phyloP scores from a whole-genome alignment of 2,113 vertebrate species.

The Corapipo altera region DNA sequence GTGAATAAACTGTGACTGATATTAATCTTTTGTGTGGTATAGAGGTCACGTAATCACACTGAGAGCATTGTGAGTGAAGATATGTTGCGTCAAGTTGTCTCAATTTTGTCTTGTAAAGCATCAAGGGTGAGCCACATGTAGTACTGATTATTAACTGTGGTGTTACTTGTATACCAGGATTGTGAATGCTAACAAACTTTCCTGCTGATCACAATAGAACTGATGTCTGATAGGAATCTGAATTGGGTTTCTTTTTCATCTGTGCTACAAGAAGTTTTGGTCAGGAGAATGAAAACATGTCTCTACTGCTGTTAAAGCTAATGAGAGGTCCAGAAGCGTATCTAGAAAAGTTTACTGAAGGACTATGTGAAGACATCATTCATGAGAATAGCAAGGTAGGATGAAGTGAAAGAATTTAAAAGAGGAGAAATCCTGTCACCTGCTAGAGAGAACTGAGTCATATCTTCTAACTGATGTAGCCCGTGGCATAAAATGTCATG shows the following conservation, averaged over 20 bases:
- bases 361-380: neutral
- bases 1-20: neutral
- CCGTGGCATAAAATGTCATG: accelerated
- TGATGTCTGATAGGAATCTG: neutral
- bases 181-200: neutral
- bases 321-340: neutral
- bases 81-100: neutral
- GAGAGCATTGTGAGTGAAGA: neutral
- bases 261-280: neutral
- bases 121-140: neutral
- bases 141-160: neutral
- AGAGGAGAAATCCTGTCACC: neutral
- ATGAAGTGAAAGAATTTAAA: neutral
- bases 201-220: neutral
- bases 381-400: neutral
- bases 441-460: neutral
- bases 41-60: neutral
- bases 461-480: neutral
- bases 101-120: neutral
- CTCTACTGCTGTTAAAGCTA: neutral
- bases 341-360: neutral
- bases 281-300: neutral
- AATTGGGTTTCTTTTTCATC: neutral
- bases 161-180: neutral
- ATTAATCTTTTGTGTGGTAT: neutral